Evolutionary conservation across 2,113 vertebrate species (phyloP).

Genomic region (Atlantisia rogersi): DNA sequence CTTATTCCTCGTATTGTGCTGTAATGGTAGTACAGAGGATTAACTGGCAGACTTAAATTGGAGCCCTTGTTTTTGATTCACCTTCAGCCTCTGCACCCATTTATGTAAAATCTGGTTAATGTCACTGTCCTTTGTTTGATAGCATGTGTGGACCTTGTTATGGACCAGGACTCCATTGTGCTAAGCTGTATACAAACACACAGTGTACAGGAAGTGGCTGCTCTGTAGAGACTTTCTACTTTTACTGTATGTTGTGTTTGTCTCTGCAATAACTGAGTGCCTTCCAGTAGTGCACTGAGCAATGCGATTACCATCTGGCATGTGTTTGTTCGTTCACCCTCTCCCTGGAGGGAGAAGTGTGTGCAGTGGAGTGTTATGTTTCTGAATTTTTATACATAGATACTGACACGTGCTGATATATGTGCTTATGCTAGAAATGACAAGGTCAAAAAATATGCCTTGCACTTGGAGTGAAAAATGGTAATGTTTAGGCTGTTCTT

Average conservation of each 20-base stretch:
- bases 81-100: not conserved
- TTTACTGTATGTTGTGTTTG: not conserved
- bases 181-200: rapidly evolving
- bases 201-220: not conserved
- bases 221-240: not conserved
- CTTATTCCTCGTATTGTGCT: not conserved
- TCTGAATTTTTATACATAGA: constrained; percentile 33
- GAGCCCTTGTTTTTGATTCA: not conserved
- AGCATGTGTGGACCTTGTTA: not conserved
- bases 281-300: constrained; percentile 47
- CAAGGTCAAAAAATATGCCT: constrained; percentile 35
- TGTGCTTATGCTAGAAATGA: not conserved
- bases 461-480: not conserved
- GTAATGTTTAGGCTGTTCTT: not conserved
- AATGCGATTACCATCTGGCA: constrained; percentile 50
- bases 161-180: not conserved
- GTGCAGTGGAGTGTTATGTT: constrained; percentile 49
- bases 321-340: constrained; percentile 8
- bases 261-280: not conserved
- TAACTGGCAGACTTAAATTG: not conserved
- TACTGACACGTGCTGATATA: not conserved
- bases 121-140: not conserved
- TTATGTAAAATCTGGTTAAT: not conserved
- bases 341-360: not conserved
- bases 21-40: not conserved